Evolutionary conservation across 2,797 vertebrate genomes (phyloP), one percentile per base, ranked within the genome.

Genomic region (Chelon auratus): DNA sequence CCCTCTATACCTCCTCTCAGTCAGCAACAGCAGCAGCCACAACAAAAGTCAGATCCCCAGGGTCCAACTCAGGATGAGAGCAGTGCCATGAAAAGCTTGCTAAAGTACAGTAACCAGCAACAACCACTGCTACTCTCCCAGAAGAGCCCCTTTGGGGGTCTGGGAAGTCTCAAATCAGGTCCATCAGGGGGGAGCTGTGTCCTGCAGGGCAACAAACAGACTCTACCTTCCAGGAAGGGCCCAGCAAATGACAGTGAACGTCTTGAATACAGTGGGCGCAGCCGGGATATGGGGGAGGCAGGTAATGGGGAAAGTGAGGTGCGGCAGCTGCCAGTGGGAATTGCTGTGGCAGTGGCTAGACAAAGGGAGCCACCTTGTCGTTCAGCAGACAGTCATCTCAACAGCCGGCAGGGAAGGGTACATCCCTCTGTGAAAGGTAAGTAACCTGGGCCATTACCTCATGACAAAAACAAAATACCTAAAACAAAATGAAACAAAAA

Each of bases 61-160:
- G 88, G 83, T 68, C 83, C 84, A 57, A 84, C 86, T 68, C 94
- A 97, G 0, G 96, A 94, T 0, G 97, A 99, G 86, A 95, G 94
- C 62, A 97, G 96, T 0, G 97, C 97, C 89, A 98, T 98, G 96
- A 98, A 98, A 89, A 97, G 93, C 90, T 92, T 99, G 76, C 93
- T 99, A 4, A 97, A 98, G 77, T 99, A 99, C 90, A 98, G 97
- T 93, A 96, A 93, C 88, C 97, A 97, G 87, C 94, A 94, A 76
- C 94, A 93, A 93, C 96, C 50, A 88, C 96, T 94, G 91, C 94
- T 74, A 78, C 85, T 96, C 30, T 96, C 97, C 47, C 97, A 98
- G 91, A 97, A 97, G 88, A 96, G 94, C 2, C 96, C 97, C 3
- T 95, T 97, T 37, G 91, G 96, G 77, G 96, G 97, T 24, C 89